Evolutionary conservation across 92 coral and sea anemone genomes (phyloP), one percentile per base, ranked within the genome.

Genomic region (Phenganax subtilis): DNA sequence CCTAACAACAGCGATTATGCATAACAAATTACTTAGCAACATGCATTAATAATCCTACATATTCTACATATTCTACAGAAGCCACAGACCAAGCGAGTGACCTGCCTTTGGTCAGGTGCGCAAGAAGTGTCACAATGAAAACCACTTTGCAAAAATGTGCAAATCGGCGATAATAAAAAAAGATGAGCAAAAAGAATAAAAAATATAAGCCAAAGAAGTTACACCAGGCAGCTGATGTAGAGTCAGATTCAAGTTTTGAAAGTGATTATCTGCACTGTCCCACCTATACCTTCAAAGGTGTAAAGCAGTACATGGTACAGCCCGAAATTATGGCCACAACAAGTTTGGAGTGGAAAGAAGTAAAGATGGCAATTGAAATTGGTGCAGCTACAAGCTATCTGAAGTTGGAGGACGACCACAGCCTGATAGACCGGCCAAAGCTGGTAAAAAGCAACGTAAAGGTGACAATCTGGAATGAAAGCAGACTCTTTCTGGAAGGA

Each of bases 51-150:
- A n/a, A n/a, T n/a, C n/a, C n/a, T n/a, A n/a, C n/a, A n/a, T n/a
- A n/a, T n/a, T n/a, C n/a, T n/a, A n/a, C n/a, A n/a, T n/a, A n/a
- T n/a, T n/a, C n/a, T n/a, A n/a, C n/a, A 63, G 71, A 74, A 85
- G 76, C 77, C 77, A 28, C 8, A 73, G 67, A 81, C 74, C 64
- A 4, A 85, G 62, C 60, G 90, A 88, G 64, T 88, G 88, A 27
- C 88, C 90, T 75, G 88, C 87, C 60, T 87, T 17, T 84, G 86
- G 90, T 73, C 86, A 61, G 69, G 83, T 62, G 66, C 75, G 88
- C 47, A 77, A 79, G 12, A 85, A 75, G 72, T 88, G 88, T 76
- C 86, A 81, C 84, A 88, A 81, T 77, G 61, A 73, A 73, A 85
- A 88, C 28, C 86, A 88, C 55, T 85, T 81, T 74, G 88, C 88